Conservation (phyloP, 2,113 vertebrate genomes). For the Drymodes brunneopygia region DNA sequence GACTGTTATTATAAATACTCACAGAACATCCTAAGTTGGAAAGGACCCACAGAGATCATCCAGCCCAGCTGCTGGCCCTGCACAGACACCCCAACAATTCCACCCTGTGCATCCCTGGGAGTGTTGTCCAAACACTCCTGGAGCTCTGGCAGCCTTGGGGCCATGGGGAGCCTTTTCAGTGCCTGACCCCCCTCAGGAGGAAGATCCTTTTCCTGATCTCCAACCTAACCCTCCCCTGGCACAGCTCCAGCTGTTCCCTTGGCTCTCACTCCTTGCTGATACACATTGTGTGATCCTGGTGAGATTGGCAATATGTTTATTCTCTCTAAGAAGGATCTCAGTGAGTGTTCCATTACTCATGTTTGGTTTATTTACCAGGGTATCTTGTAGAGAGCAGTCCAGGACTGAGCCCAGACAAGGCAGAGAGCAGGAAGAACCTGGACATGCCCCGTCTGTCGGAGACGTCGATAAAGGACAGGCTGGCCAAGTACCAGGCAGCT, state of each 20-base stretch:
- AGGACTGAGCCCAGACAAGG: slow-evolving; percentile 64
- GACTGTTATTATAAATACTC: not conserved
- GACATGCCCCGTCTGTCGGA: slow-evolving; percentile 79
- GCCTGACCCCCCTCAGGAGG: not conserved
- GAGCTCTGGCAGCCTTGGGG: not conserved
- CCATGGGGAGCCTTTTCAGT: not conserved
- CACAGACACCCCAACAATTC: not conserved
- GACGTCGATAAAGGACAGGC: slow-evolving; percentile 87
- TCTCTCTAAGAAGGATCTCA: not conserved
- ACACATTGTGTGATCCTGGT: not conserved
- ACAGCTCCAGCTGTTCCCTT: not conserved
- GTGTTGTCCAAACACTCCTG: too few relatives aligned
- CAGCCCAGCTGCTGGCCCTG: not conserved
- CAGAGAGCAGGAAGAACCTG: slow-evolving; percentile 56
- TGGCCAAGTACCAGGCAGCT: slow-evolving; percentile 94
- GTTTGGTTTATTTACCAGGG: slow-evolving; percentile 12
- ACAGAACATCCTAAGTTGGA: not conserved
- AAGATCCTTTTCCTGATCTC: not conserved
- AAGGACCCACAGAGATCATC: not conserved
- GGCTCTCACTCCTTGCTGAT: not conserved
- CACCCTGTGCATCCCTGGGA: not conserved
- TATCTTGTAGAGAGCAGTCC: slow-evolving; percentile 40
- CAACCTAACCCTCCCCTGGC: not conserved
- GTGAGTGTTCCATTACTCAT: not conserved
- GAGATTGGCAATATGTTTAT: not conserved